Conservation (phyloP, 1,140 invertebrate species). For the Pseudomyrmex gracilis region DNA sequence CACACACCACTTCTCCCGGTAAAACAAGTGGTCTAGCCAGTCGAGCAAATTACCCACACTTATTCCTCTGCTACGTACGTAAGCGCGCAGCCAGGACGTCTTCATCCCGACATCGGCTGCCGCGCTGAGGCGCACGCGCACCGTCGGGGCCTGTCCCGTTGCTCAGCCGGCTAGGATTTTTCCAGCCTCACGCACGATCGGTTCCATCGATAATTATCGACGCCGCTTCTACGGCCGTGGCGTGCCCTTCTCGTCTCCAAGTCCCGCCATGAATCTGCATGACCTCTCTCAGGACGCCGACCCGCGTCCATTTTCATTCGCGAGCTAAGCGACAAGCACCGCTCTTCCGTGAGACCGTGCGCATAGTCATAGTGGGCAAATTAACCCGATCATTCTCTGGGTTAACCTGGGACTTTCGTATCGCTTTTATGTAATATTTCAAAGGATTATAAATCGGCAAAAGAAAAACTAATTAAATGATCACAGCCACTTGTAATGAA, state of each 20-base stretch:
- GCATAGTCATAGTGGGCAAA: not conserved
- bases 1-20: conserved; percentile 67
- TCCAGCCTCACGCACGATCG: conserved; percentile 68
- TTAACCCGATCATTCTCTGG: not conserved
- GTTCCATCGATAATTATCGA: conserved; percentile 71
- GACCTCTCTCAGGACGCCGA: conserved; percentile 45
- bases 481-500: too few relatives aligned
- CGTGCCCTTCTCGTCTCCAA: conserved; percentile 8
- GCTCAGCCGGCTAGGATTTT: conserved; percentile 65
- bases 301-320: conserved; percentile 33
- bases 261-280: conserved; percentile 35
- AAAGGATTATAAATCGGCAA: too few relatives aligned
- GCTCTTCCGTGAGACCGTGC: not conserved
- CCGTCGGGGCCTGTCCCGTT: conserved; percentile 71
- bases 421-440: too few relatives aligned
- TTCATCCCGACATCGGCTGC: conserved; percentile 72
- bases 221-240: conserved; percentile 31
- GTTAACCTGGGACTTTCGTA: too few relatives aligned
- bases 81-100: conserved; percentile 70
- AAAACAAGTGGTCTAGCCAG: conserved; percentile 83
- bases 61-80: conserved; percentile 68
- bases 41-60: conserved; percentile 79
- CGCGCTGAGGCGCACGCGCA: conserved; percentile 13
- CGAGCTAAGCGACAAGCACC: not conserved
- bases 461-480: too few relatives aligned